Evolutionary conservation across 2,113 vertebrate species (phyloP).

Genomic region (Asarcornis scutulata): DNA sequence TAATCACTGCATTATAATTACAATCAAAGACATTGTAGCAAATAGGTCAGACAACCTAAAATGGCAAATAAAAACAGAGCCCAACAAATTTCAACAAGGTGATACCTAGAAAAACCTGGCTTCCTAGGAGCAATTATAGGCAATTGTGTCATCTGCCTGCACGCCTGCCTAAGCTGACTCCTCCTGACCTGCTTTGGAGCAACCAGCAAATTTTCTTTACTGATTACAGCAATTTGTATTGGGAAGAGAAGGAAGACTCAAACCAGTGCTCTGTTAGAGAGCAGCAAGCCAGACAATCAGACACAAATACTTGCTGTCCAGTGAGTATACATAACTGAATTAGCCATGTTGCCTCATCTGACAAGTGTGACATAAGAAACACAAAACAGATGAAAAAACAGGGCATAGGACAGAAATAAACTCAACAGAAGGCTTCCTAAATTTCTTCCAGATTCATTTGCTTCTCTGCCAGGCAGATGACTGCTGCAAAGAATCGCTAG

Average conservation of each 20-base stretch:
- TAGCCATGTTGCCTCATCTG: background rate
- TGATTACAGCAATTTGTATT: background rate
- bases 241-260: background rate
- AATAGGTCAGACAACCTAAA: background rate
- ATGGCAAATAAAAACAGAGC: background rate
- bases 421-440: background rate
- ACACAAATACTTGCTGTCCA: background rate
- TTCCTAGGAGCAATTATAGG: background rate
- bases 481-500: background rate
- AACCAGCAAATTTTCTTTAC: background rate
- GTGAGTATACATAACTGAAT: background rate
- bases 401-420: background rate
- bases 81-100: background rate
- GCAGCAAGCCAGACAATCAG: background rate
- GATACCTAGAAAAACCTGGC: background rate
- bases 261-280: background rate
- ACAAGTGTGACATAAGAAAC: background rate
- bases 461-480: background rate
- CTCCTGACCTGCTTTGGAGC: background rate
- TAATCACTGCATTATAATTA: conserved; percentile 18
- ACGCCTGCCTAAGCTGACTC: background rate
- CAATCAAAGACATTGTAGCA: background rate
- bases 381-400: background rate
- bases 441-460: background rate
- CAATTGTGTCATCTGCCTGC: background rate